phyloP scores from a whole-genome alignment of 2,888 invertebrate genomes.

The Atethmia centrago region DNA sequence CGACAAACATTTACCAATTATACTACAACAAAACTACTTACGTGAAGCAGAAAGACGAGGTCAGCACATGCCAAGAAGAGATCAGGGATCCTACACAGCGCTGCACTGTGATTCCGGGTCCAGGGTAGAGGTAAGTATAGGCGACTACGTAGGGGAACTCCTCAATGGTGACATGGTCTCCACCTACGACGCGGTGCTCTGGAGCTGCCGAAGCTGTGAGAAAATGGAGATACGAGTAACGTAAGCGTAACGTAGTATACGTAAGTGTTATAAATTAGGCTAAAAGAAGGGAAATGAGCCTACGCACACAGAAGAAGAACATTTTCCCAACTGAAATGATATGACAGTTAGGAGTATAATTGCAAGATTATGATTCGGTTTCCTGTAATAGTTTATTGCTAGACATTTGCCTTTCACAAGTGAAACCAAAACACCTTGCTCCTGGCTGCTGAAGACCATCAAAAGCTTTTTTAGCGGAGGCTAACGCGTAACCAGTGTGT shows the following conservation, averaged over 20 bases:
- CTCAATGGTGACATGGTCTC: slow-evolving; percentile 73
- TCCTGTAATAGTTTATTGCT: background rate
- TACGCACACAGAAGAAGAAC: background rate
- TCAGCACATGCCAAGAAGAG: slow-evolving; percentile 80
- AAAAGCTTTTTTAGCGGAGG: too few species aligned
- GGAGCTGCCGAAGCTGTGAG: slow-evolving; percentile 74
- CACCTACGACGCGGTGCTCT: slow-evolving; percentile 75
- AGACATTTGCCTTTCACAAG: background rate
- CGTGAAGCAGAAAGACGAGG: slow-evolving; percentile 78
- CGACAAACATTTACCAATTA: too few species aligned
- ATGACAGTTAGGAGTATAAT: background rate
- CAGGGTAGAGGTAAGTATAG: slow-evolving; percentile 74
- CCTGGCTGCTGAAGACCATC: background rate
- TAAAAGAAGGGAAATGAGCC: background rate
- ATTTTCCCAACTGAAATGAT: background rate
- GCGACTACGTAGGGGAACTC: slow-evolving; percentile 76
- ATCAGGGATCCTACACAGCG: slow-evolving; percentile 79
- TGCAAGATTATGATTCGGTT: background rate
- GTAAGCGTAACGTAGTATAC: too few species aligned
- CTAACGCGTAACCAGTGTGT: too few species aligned
- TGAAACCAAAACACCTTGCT: background rate
- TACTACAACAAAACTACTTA: slow-evolving; percentile 65
- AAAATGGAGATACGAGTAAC: background rate
- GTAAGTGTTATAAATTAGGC: background rate
- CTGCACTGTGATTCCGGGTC: slow-evolving; percentile 73